phyloP scores from a whole-genome alignment of 2,888 invertebrate species.

The Acrobasis consociella region DNA sequence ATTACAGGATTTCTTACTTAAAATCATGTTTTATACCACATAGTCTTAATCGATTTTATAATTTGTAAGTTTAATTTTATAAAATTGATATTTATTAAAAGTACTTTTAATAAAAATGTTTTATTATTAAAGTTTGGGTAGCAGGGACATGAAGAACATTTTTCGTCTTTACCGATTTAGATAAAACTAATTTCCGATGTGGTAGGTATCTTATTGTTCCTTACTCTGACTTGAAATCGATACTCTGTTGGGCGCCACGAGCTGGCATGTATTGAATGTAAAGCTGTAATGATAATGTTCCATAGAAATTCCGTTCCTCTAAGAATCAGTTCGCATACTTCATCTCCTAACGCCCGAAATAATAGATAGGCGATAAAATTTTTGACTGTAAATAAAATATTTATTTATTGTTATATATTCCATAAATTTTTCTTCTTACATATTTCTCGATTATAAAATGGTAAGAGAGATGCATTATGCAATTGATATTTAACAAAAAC shows the following conservation, averaged over 20 bases:
- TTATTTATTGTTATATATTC: slow-evolving; percentile 82
- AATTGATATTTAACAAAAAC: slow-evolving; percentile 64
- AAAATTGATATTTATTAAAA: too few species aligned
- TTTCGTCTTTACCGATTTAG: too few species aligned
- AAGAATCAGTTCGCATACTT: slow-evolving; percentile 45
- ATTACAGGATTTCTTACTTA: too few species aligned
- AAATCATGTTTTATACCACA: too few species aligned
- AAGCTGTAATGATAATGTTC: slow-evolving; percentile 13
- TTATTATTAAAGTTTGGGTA: too few species aligned
- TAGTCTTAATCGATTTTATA: too few species aligned
- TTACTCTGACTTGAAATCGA: slow-evolving; percentile 2
- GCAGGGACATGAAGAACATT: too few species aligned
- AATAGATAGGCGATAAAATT: slow-evolving; percentile 78
- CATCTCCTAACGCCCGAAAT: slow-evolving; percentile 51
- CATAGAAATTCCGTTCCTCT: slow-evolving; percentile 17
- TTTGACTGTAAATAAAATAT: slow-evolving; percentile 81
- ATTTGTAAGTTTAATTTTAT: too few species aligned
- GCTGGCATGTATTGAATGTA: slow-evolving; percentile 29
- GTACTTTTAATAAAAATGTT: too few species aligned
- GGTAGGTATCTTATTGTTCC: background rate
- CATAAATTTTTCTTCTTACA: slow-evolving; percentile 77
- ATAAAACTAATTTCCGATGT: too few species aligned
- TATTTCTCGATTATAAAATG: slow-evolving; percentile 78
- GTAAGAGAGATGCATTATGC: slow-evolving; percentile 74
- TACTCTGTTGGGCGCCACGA: slow-evolving; percentile 32